Evolutionary conservation across 1,140 invertebrate genomes (phyloP).

Genomic region (Danaus plexippus): DNA sequence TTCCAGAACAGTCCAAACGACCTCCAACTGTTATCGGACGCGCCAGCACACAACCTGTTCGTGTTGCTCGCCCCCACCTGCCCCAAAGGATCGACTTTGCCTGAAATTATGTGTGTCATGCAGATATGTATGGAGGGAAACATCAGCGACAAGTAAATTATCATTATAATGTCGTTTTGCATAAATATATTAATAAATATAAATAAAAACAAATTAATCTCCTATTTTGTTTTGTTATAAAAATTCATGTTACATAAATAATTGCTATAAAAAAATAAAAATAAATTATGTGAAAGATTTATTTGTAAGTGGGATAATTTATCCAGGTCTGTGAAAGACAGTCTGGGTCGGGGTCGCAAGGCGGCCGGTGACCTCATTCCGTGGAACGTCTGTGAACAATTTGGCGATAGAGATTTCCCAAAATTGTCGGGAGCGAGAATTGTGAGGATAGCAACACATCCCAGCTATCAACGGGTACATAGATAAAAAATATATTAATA

Average conservation of each 20-base stretch:
- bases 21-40: conserved; percentile 98
- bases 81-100: conserved; percentile 79
- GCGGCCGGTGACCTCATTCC: conserved; percentile 97
- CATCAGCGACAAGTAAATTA: conserved; percentile 80
- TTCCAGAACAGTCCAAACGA: conserved; percentile 97
- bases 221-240: too few species aligned
- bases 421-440: conserved; percentile 91
- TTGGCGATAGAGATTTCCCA: conserved; percentile 94
- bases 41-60: conserved; percentile 98
- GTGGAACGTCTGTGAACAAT: conserved; percentile 98
- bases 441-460: conserved; percentile 97
- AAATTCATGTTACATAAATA: neutral
- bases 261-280: neutral
- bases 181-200: too few species aligned
- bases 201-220: too few species aligned
- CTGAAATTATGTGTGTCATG: conserved; percentile 92
- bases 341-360: conserved; percentile 86
- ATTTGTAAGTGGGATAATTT: too few species aligned
- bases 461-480: conserved; percentile 92
- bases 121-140: conserved; percentile 97
- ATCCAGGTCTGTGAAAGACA: conserved; percentile 73
- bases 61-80: conserved; percentile 92
- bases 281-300: too few species aligned
- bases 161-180: too few species aligned
- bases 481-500: neutral